Base-by-base conservation (phyloP, 2,797 vertebrate genomes). In the Macrochelys suwanniensis region DNA sequence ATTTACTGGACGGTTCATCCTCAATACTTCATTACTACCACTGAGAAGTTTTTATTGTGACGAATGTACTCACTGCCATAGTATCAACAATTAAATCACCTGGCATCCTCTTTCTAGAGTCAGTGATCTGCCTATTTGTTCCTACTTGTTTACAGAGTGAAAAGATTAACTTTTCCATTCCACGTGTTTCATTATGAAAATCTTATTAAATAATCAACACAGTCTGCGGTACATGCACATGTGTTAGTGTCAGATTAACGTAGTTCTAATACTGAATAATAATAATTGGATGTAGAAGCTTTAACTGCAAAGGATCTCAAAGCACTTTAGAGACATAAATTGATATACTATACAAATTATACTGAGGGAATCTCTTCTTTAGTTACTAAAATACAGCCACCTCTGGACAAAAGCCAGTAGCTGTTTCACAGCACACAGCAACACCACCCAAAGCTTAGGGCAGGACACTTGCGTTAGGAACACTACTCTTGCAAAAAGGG, bases 71-170 rank as follows among this genome's bases (percentile, higher is more conserved):
- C 97, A 93, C 96, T 92, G 93, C 95, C 96, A 97, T 93, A 95
- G 92, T 97, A 97, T 97, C 95, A 97, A 97, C 94, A 96, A 95
- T 96, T 96, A 97, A 97, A 96, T 97, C 95, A 96, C 93, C 90
- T 83, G 95, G 86, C 94, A 96, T 90, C 89, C 84, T 96, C 89
- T 96, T 88, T 92, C 89, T 96, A 96, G 95, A 96, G 95, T 97
- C 96, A 97, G 95, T 96, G 96, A 94, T 97, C 96, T 93, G 90
- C 84, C 87, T 93, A 95, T 97, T 96, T 96, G 96, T 97, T 97
- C 96, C 96, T 96, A 96, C 94, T 96, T 96, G 95, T 97, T 97
- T 97, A 95, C 92, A 89, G 92, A 95, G 90, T 90, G 89, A 94
- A 96, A 96, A 96, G 94, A 95, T 97, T 93, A 97, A 96, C 93